Evolutionary conservation across 1,140 invertebrate species (phyloP).

Genomic region (Achatina immaculata): DNA sequence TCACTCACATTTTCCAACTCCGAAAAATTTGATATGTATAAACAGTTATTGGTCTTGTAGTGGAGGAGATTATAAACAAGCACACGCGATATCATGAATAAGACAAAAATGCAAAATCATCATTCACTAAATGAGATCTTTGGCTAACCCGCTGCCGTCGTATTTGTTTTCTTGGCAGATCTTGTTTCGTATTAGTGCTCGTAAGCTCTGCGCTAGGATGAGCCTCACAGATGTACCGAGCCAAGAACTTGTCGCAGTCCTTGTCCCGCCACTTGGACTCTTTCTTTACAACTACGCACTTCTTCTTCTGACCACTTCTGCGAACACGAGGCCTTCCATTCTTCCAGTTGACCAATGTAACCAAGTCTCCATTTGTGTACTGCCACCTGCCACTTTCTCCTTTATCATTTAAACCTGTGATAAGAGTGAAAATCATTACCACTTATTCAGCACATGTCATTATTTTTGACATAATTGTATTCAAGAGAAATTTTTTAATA

Average conservation of each 20-base stretch:
- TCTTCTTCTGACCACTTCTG: constrained; percentile 53
- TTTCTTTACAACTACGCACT: constrained; percentile 61
- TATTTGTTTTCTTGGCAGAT: constrained; percentile 18
- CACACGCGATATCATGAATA: not conserved
- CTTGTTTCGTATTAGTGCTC: constrained; percentile 25
- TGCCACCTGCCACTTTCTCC: constrained; percentile 52
- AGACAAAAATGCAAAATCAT: not conserved
- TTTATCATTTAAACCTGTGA: constrained; percentile 65
- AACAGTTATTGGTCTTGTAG: too few relatives aligned
- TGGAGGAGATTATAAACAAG: too few relatives aligned
- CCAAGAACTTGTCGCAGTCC: constrained; percentile 57
- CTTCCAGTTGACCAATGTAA: constrained; percentile 57
- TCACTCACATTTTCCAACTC: too few relatives aligned
- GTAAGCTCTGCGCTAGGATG: not conserved
- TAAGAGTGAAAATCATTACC: too few relatives aligned
- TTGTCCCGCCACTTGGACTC: constrained; percentile 62
- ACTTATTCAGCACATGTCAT: too few relatives aligned
- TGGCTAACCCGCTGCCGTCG: not conserved
- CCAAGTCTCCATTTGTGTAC: constrained; percentile 55
- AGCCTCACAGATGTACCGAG: constrained; percentile 61
- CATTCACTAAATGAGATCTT: not conserved
- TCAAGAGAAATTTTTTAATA: too few relatives aligned
- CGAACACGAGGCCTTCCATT: constrained; percentile 51
- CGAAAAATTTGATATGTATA: too few relatives aligned
- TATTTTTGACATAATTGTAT: too few relatives aligned